These are phyloP conservation scores for Sphecodes monilicornis DNA, from an alignment of 2,888 invertebrate species.

Conservation along the genomic window DNA sequence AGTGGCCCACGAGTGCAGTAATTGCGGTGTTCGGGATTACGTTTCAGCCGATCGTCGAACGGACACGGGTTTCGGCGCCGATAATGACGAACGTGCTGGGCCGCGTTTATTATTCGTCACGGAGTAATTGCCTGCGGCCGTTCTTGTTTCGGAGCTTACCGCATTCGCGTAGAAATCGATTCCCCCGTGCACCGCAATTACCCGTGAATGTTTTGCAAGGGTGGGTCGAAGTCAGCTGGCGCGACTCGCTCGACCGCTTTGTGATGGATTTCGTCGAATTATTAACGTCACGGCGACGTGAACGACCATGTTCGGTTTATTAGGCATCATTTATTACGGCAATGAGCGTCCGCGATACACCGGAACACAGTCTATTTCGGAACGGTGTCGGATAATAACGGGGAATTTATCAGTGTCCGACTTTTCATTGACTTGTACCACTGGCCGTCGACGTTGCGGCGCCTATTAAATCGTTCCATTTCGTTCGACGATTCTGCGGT, in stretches of 20 bases:
- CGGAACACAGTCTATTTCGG: neutral
- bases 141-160: slow-evolving; percentile 54
- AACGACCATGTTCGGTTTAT: neutral
- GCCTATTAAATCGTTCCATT: neutral
- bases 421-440: neutral
- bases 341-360: slow-evolving; percentile 4
- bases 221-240: slow-evolving; percentile 28
- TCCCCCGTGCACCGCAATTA: slow-evolving; percentile 49
- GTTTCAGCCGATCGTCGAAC: slow-evolving; percentile 20
- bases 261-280: slow-evolving; percentile 40
- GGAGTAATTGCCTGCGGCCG: slow-evolving; percentile 53
- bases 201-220: slow-evolving; percentile 48
- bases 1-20: neutral
- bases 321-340: slow-evolving; percentile 27
- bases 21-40: slow-evolving; percentile 33
- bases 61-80: slow-evolving; percentile 20
- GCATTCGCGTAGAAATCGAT: slow-evolving; percentile 51
- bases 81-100: slow-evolving; percentile 46
- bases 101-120: slow-evolving; percentile 54
- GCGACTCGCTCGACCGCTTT: slow-evolving; percentile 38
- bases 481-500: neutral
- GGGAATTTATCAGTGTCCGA: neutral
- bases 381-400: neutral
- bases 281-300: slow-evolving; percentile 30
- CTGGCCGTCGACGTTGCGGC: neutral